Conservation (phyloP, 1,140 invertebrate genomes). For the Drosophila pruinosa region DNA sequence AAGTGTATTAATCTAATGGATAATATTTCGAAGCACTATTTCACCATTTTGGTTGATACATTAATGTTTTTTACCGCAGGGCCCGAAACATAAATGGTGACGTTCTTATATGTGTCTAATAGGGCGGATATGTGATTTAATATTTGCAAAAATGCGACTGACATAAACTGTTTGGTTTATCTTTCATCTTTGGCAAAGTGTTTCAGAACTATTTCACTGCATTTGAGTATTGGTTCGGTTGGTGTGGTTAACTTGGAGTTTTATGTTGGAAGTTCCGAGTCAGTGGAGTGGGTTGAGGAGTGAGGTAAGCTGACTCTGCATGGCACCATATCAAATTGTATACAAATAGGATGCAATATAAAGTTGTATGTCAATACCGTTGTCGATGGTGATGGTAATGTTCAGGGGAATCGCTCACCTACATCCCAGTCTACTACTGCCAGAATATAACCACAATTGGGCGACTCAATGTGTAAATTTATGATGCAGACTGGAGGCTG, state of each 20-base stretch:
- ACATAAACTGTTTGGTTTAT: conserved; percentile 72
- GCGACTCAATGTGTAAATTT: conserved; percentile 78
- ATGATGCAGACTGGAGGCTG: conserved; percentile 56
- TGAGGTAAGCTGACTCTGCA: conserved; percentile 47
- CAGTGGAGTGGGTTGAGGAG: not conserved
- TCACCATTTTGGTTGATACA: too few species aligned
- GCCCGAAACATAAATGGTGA: too few species aligned
- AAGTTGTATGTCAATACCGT: conserved; percentile 12
- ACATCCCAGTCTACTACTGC: not conserved
- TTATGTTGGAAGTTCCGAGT: conserved; percentile 12
- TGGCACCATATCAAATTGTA: conserved; percentile 71
- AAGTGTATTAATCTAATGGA: too few species aligned
- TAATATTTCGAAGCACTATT: too few species aligned
- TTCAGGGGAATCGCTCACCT: not conserved
- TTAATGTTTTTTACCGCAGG: too few species aligned
- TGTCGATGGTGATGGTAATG: not conserved
- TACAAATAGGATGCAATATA: conserved; percentile 66
- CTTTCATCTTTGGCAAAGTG: conserved; percentile 81
- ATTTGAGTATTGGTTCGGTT: conserved; percentile 75
- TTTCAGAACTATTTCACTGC: conserved; percentile 79
- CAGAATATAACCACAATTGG: not conserved
- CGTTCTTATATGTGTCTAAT: too few species aligned
- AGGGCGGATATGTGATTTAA: too few species aligned
- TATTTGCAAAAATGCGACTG: too few species aligned
- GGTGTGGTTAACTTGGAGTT: too few species aligned